Percentiles rank a stretch among this genome's conserved stretches.
phyloP scores from a whole-genome alignment of 2,797 vertebrate species.

The Enteromius paludinosus region DNA sequence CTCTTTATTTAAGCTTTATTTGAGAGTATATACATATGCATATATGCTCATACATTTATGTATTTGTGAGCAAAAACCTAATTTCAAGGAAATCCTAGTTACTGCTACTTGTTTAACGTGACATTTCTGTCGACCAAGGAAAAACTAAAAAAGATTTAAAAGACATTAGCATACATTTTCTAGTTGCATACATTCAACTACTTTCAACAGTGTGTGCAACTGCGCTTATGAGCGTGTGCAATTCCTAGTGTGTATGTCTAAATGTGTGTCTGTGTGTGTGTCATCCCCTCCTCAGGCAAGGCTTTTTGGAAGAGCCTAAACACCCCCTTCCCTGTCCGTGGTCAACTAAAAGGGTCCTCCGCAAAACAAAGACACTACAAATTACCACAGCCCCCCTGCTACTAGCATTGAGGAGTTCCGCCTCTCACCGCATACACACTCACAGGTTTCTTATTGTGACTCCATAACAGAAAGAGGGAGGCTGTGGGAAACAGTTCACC shows the following conservation, averaged over 20 bases:
- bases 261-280: conserved; percentile 1
- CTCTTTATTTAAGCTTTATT: not conserved
- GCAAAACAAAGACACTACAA: conserved; percentile 79
- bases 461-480: conserved; percentile 19
- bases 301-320: conserved; percentile 24
- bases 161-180: not conserved
- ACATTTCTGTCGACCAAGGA: not conserved
- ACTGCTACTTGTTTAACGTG: not conserved
- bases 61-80: not conserved
- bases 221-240: not conserved
- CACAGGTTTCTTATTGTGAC: conserved; percentile 9
- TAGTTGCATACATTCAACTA: not conserved
- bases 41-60: conserved; percentile 14
- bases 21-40: conserved; percentile 2
- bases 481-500: conserved; percentile 20
- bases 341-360: conserved; percentile 48
- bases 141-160: not conserved
- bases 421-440: conserved; percentile 21
- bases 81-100: not conserved
- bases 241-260: not conserved
- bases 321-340: conserved; percentile 65
- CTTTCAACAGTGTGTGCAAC: not conserved
- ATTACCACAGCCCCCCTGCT: conserved; percentile 78
- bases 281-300: conserved; percentile 6
- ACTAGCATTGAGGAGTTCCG: conserved; percentile 79